Evolutionary conservation across 2,797 vertebrate genomes (phyloP), one percentile per base, ranked within the genome.

Genomic region (Aphelocoma californica): DNA sequence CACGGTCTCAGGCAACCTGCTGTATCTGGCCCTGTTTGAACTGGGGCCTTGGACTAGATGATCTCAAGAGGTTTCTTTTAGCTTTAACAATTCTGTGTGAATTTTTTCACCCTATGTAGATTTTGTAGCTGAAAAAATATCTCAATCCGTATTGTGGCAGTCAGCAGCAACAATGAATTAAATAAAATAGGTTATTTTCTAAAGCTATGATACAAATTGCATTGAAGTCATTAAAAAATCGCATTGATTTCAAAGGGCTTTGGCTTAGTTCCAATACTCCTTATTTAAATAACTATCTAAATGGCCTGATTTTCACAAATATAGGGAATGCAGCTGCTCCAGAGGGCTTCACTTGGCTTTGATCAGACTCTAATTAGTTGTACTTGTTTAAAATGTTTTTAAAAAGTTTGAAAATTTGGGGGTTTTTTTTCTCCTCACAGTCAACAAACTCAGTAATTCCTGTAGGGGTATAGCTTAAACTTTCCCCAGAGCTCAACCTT

Each of bases 281-380:
- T 64, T 94, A 90, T 93, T 93, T 94, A 95, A 95, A 67, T 90
- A 90, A 88, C 62, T 93, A 9, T 87, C 61, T 90, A 89, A 94
- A 77, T 80, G 77, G 70, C 81, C 90, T 92, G 79, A 88, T 94
- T 94, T 96, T 92, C 48, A 60, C 11, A 16, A 93, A 93, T 96
- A 83, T 23, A 83, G 70, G 73, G 70, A 91, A 81, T 88, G 70
- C 85, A 91, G 90, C 73, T 96, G 88, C 60, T 91, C 92, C 80
- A 79, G 71, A 92, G 91, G 91, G 91, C 51, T 88, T 96, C 42
- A 25, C 70, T 94, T 74, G 48, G 82, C 95, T 96, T 96, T 96
- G 91, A 96, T 96, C 94, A 84, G 70, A 14, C 77, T 81, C 80
- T 93, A 96, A 96, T 94, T 95, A 93, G 58, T 71, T 93, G n/a